phyloP scores from a whole-genome alignment of 30 jellyfish, hydroid and myxozoan species.

The Nemopilema nomurai region DNA sequence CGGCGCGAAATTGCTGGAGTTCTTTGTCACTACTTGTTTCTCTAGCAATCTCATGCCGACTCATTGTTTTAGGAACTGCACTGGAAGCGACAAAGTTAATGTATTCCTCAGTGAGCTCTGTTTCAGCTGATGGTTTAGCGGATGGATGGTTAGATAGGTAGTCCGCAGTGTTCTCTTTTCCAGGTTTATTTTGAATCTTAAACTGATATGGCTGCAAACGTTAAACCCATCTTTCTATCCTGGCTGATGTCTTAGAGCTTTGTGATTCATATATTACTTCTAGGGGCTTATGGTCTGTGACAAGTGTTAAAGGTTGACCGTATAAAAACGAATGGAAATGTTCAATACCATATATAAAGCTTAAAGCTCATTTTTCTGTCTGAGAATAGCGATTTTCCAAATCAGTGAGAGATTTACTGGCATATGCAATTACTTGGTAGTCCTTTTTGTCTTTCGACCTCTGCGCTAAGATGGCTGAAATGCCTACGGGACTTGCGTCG shows the following conservation, averaged over 20 bases:
- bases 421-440: slow-evolving; percentile 13
- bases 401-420: slow-evolving; percentile 19
- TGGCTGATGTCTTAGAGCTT: slow-evolving; percentile 32
- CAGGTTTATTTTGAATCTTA: slow-evolving; percentile 20
- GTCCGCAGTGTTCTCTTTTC: slow-evolving; percentile 39
- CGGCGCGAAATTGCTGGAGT: too few species aligned
- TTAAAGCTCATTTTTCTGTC: slow-evolving; percentile 36
- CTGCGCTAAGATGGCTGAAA: background rate
- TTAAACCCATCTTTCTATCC: slow-evolving; percentile 40
- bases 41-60: too few species aligned
- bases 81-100: too few species aligned
- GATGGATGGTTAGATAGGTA: slow-evolving; percentile 43
- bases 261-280: slow-evolving; percentile 21
- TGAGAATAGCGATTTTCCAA: slow-evolving; percentile 45
- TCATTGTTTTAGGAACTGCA: too few species aligned
- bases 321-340: slow-evolving; percentile 23
- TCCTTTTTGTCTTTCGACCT: background rate
- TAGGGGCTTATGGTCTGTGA: slow-evolving; percentile 50
- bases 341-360: slow-evolving; percentile 37
- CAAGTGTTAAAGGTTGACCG: slow-evolving; percentile 20
- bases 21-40: too few species aligned
- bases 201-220: slow-evolving; percentile 37
- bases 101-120: too few species aligned
- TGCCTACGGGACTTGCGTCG: background rate
- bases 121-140: too few species aligned